Percentiles rank a stretch among this genome's conserved stretches.
Evolutionary conservation across 1,140 invertebrate genomes (phyloP).

Genomic region (Cataglyphis hispanica): DNA sequence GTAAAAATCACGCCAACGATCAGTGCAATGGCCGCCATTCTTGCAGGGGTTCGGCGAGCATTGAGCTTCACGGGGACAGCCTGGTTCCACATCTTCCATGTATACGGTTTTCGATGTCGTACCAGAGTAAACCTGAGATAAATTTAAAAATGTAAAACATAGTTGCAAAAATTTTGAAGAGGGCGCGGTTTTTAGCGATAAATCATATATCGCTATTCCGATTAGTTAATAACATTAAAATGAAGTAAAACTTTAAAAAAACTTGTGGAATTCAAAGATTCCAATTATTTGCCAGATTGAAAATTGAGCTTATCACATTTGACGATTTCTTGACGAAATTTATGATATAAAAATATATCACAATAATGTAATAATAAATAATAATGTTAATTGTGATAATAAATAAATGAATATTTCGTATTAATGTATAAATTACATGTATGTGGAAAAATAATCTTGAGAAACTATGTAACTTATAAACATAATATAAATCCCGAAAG

Average conservation of each 20-base stretch:
- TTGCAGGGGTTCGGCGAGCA: constrained; percentile 95
- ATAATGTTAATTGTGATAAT: no score
- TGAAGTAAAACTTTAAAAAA: neutral
- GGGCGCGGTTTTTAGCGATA: neutral
- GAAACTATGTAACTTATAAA: no score
- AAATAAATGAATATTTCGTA: no score
- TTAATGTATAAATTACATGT: no score
- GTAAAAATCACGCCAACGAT: constrained; percentile 95
- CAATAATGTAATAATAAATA: no score
- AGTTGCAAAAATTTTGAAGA: neutral
- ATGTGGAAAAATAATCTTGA: no score
- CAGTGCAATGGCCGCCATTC: constrained; percentile 94
- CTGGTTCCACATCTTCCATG: constrained; percentile 88
- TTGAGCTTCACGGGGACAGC: constrained; percentile 93
- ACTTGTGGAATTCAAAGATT: neutral
- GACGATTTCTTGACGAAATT: no score
- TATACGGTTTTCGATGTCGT: constrained; percentile 79
- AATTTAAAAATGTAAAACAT: neutral
- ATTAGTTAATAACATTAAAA: neutral
- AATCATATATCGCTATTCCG: neutral
- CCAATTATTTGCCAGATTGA: neutral
- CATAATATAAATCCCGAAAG: neutral
- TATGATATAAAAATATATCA: no score
- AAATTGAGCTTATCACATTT: no score
- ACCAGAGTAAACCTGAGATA: constrained; percentile 81